A percentile compares a stretch with the other conserved stretches of the same genome.
Conservation (phyloP, 2,888 invertebrate genomes). For the Diloba caeruleocephala region DNA sequence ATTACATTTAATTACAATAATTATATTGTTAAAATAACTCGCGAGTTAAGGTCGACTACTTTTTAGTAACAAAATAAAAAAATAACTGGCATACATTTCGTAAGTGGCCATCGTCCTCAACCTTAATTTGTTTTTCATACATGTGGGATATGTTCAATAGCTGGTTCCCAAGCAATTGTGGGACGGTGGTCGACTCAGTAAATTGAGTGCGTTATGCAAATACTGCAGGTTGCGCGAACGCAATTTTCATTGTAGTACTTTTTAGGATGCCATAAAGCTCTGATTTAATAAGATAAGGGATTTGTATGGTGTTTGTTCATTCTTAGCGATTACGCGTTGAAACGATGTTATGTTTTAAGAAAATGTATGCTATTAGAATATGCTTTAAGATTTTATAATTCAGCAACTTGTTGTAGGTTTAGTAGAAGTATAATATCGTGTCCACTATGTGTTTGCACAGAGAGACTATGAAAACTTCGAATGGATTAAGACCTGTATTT, state of each 20-base stretch:
- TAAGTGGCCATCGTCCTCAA: slow-evolving; percentile 67
- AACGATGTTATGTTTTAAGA: slow-evolving; percentile 13
- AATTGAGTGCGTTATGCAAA: slow-evolving; percentile 62
- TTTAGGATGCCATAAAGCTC: slow-evolving; percentile 19
- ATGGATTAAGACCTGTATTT: too few species aligned
- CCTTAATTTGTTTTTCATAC: slow-evolving; percentile 68
- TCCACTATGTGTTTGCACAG: too few species aligned
- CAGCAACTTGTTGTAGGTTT: background rate
- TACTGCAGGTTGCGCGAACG: slow-evolving; percentile 48
- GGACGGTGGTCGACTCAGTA: slow-evolving; percentile 35
- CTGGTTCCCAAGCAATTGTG: slow-evolving; percentile 52
- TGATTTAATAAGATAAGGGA: slow-evolving; percentile 36
- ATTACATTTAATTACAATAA: slow-evolving; percentile 61
- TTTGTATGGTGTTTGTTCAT: slow-evolving; percentile 17
- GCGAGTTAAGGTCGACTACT: slow-evolving; percentile 62
- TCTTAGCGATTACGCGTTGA: slow-evolving; percentile 8
- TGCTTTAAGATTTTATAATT: background rate
- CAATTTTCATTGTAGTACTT: slow-evolving; percentile 43
- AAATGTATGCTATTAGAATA: slow-evolving; percentile 8
- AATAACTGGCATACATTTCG: slow-evolving; percentile 54
- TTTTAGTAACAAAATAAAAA: slow-evolving; percentile 64
- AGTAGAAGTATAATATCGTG: background rate
- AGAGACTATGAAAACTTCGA: too few species aligned
- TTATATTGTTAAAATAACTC: slow-evolving; percentile 63
- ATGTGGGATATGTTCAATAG: slow-evolving; percentile 46